Evolutionary conservation across 2,888 invertebrate genomes (phyloP).

Genomic region (Aporophyla nigra): DNA sequence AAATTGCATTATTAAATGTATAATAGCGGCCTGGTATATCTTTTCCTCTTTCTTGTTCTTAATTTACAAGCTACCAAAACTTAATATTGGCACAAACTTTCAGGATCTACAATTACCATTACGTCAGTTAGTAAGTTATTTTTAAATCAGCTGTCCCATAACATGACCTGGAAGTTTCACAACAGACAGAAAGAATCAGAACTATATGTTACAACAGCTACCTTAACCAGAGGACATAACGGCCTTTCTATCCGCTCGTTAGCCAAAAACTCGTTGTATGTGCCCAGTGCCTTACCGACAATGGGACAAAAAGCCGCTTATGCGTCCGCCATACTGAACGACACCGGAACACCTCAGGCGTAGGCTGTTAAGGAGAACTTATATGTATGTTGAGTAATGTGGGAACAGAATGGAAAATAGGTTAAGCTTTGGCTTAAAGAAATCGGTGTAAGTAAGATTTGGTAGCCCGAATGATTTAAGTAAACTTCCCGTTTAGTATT

Average conservation of each 20-base stretch:
- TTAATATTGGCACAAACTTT: neutral
- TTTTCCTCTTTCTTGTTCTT: neutral
- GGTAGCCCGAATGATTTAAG: neutral
- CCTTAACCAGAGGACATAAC: conserved; percentile 69
- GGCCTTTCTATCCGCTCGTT: conserved; percentile 90
- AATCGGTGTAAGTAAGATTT: neutral
- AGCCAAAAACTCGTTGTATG: conserved; percentile 80
- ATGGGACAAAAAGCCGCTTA: conserved; percentile 83
- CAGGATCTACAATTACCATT: neutral
- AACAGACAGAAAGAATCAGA: conserved; percentile 50
- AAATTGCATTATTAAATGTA: neutral
- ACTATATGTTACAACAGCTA: conserved; percentile 60
- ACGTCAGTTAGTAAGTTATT: neutral
- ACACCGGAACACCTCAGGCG: conserved; percentile 80
- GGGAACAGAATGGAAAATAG: conserved; percentile 54
- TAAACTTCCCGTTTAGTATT: neutral
- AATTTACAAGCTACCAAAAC: neutral
- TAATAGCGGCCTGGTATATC: neutral
- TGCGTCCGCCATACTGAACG: conserved; percentile 78
- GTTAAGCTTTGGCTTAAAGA: conserved; percentile 12
- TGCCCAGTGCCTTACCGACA: conserved; percentile 81
- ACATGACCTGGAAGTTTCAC: conserved; percentile 44
- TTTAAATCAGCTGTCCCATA: conserved; percentile 17
- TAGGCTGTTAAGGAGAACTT: conserved; percentile 48
- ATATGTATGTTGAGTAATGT: conserved; percentile 40